Percentiles rank a stretch among this genome's conserved stretches.
These are phyloP conservation scores for Podiceps cristatus DNA, from an alignment of 2,113 vertebrate genomes.

Conservation along the genomic window DNA sequence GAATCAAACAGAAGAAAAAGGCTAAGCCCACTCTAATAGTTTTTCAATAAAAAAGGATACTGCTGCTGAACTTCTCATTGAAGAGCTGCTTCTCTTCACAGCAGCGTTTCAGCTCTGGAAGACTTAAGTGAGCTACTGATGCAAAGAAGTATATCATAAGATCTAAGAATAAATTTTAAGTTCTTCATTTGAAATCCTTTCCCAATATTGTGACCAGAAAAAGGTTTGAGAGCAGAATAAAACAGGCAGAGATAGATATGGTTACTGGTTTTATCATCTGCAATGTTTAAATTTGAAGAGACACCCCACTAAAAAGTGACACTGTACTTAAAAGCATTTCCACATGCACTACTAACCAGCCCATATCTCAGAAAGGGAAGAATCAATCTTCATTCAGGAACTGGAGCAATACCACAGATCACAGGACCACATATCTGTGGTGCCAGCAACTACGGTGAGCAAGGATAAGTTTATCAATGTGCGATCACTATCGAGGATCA, in stretches of 20 bases:
- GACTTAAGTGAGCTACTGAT: neutral
- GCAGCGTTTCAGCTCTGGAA: neutral
- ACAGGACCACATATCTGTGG: neutral
- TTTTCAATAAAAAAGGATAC: neutral
- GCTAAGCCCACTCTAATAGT: neutral
- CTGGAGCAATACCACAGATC: neutral
- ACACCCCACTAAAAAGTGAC: neutral
- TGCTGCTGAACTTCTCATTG: neutral
- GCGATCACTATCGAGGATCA: rapidly evolving
- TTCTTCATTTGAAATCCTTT: neutral
- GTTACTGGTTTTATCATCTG: neutral
- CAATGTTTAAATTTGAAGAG: neutral
- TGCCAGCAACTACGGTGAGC: neutral
- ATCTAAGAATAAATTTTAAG: neutral
- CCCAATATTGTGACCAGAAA: neutral
- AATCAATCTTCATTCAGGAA: neutral
- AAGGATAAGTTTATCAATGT: rapidly evolving
- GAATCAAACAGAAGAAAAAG: neutral
- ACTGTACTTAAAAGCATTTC: neutral
- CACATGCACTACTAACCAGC: neutral
- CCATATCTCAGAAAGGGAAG: neutral
- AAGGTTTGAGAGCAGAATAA: neutral
- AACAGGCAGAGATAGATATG: neutral
- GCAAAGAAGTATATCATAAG: neutral
- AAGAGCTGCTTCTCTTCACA: neutral